Evolutionary conservation across 35 echinoderm and acorn worm genomes (phyloP), one percentile per base, ranked within the genome.

Genomic region (Apostichopus californicus): DNA sequence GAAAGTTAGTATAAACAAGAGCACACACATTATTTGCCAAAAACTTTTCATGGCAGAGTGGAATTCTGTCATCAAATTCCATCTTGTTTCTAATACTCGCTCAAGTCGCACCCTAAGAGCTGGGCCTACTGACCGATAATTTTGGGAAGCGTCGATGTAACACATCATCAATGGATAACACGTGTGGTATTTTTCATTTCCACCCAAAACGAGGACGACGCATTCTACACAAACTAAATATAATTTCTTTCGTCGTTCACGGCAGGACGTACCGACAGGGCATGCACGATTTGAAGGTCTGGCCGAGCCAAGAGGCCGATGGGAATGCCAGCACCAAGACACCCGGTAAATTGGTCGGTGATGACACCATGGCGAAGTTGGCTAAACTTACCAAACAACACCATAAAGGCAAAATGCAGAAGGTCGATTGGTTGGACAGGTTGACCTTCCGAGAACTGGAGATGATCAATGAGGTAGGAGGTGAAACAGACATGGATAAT

Each of bases 401-500:
- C 77, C 94, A 90, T 77, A 98, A 98, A 68, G 97, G 97, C 54
- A 95, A 96, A 77, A 96, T 98, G 97, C 86, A 96, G 20, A 98
- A 98, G 79, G 93, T 98, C 23, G 96, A 98, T 81, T 98, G 96
- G 96, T 71, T 98, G 70, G 97, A 98, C 65, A 83, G 97, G 80
- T 91, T 98, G 21, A 98, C 97, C 9, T 98, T 98, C 68, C 72
- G 97, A 71, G 97, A 98, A 78, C 86, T 96, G 60, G 97, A 98
- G 86, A 98, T 98, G 97, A 98, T 98, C 73, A 98, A 98, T 89
- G 97, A 98, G 95, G 97, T 98, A 28, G 79, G 82, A 85, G 81
- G 81, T 85, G 55, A 61, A 61, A 61, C n/a, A 61, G 7, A 61
- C 12, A 9, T 61, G 7, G 6, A 61, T 7, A 8, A 61, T 9